Evolutionary conservation across 2,797 vertebrate genomes (phyloP).

Genomic region (Malurus leucopterus): DNA sequence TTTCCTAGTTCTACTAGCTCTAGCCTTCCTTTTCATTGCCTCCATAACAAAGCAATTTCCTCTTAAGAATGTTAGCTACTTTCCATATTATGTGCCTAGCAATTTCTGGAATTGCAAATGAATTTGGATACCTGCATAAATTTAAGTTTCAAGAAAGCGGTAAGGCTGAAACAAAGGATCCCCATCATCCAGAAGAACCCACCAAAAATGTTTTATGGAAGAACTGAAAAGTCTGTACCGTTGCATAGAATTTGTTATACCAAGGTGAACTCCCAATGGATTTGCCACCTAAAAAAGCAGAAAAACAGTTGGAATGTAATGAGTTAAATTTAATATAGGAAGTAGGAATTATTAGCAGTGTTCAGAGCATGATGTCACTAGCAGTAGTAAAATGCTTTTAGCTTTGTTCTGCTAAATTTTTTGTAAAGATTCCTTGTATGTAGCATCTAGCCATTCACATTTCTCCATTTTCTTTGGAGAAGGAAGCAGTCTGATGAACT

Average conservation of each 20-base stretch:
- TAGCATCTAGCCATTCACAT: background rate
- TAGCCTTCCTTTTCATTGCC: background rate
- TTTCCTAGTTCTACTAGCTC: background rate
- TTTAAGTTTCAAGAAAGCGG: background rate
- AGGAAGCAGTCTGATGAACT: background rate
- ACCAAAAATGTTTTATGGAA: background rate
- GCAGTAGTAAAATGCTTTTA: background rate
- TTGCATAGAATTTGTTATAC: background rate
- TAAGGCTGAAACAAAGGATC: background rate
- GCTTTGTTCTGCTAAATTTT: background rate
- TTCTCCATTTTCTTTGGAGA: background rate
- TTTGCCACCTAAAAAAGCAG: background rate
- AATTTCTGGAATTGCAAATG: background rate
- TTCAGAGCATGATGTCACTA: background rate
- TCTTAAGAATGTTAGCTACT: background rate
- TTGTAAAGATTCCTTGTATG: background rate
- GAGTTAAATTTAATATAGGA: background rate
- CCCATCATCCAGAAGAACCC: background rate
- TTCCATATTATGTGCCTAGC: background rate
- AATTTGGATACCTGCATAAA: background rate
- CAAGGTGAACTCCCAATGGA: background rate
- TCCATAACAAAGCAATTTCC: background rate
- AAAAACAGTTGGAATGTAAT: background rate
- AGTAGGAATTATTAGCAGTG: background rate
- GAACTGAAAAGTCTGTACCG: background rate